These are phyloP conservation scores for Xanthostigma xanthostigma DNA, from an alignment of 2,888 invertebrate genomes.

Conservation along the genomic window DNA sequence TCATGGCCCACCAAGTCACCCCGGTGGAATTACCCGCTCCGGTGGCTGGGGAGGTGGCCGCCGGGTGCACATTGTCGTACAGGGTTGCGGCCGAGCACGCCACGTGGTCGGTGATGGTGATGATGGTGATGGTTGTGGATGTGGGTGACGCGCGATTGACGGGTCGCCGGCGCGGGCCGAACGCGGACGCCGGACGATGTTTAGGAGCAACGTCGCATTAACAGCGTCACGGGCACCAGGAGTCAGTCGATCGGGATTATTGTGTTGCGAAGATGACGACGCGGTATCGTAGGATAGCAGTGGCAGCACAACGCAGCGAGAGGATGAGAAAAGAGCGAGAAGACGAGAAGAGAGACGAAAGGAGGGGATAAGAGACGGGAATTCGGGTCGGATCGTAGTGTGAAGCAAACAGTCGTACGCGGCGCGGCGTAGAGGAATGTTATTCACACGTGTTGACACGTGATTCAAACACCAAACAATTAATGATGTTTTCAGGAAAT, in stretches of 20 bases:
- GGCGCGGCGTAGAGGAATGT: too few species aligned
- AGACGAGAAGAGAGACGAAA: slow-evolving; percentile 6
- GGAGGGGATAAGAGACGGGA: slow-evolving; percentile 12
- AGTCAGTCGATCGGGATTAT: slow-evolving; percentile 7
- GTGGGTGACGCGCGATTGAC: slow-evolving; percentile 12
- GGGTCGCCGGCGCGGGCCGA: slow-evolving; percentile 23
- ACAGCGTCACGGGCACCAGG: background rate
- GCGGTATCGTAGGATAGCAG: slow-evolving; percentile 1
- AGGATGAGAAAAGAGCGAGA: background rate
- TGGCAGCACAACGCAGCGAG: background rate
- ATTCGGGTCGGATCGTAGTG: too few species aligned
- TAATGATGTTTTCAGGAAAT: too few species aligned
- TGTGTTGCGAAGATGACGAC: slow-evolving; percentile 14
- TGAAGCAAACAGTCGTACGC: too few species aligned
- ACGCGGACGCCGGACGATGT: slow-evolving; percentile 1
- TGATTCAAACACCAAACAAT: too few species aligned
- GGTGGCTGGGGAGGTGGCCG: slow-evolving; percentile 61
- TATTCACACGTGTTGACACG: too few species aligned
- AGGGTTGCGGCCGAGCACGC: slow-evolving; percentile 67
- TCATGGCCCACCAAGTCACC: slow-evolving; percentile 74
- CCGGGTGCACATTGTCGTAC: slow-evolving; percentile 67
- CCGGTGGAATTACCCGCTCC: slow-evolving; percentile 71
- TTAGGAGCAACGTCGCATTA: background rate
- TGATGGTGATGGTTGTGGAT: slow-evolving; percentile 36
- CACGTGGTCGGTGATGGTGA: slow-evolving; percentile 58